These are phyloP conservation scores for Bujurquina vittata DNA, from an alignment of 2,113 vertebrate species.

Conservation along the genomic window DNA sequence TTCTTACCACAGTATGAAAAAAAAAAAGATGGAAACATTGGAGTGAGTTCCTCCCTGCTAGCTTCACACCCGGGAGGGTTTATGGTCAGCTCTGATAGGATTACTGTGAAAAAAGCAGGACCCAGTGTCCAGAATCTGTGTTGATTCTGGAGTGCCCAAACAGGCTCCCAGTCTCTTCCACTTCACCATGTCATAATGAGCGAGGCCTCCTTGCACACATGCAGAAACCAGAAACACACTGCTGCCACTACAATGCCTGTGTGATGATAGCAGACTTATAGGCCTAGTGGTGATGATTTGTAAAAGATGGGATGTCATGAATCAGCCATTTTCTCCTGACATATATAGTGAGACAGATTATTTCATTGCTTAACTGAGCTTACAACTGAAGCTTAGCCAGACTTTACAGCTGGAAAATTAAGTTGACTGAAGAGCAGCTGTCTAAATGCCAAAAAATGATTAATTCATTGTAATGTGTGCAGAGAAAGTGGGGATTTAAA, in stretches of 20 bases:
- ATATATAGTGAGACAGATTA: not conserved
- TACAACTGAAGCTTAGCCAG: not conserved
- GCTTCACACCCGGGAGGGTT: conserved; percentile 9
- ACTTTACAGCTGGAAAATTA: conserved; percentile 6
- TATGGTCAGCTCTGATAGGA: conserved; percentile 31
- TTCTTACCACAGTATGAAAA: not conserved
- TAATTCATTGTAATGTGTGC: conserved; percentile 1
- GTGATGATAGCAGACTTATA: not conserved
- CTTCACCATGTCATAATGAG: not conserved
- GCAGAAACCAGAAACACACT: not conserved
- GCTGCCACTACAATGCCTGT: not conserved
- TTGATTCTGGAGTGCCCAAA: conserved; percentile 36
- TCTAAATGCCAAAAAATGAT: not conserved
- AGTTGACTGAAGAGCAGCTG: not conserved
- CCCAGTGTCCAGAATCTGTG: conserved; percentile 19
- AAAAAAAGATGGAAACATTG: conserved; percentile 24
- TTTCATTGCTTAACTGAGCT: not conserved
- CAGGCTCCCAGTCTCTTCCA: conserved; percentile 17
- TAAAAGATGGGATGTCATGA: conserved; percentile 18
- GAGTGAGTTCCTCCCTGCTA: conserved; percentile 8
- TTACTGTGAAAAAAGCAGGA: conserved; percentile 4
- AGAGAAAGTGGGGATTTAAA: not conserved
- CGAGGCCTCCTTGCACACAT: not conserved
- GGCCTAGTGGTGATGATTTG: conserved; percentile 21
- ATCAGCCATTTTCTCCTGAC: conserved; percentile 10